Evolutionary conservation across 2,888 invertebrate species (phyloP).

Genomic region (Listrodromus nycthemerus): DNA sequence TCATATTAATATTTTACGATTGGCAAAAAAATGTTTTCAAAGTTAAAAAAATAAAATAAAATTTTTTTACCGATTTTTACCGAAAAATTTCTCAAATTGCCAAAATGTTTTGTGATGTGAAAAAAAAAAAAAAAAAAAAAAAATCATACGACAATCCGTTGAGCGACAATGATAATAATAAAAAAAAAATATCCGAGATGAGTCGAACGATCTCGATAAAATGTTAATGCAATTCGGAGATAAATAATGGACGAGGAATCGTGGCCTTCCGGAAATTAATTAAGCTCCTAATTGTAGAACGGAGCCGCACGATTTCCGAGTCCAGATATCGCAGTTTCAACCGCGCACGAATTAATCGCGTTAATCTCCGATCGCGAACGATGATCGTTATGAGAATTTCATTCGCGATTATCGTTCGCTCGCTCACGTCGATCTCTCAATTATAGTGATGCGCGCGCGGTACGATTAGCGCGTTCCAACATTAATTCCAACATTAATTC

Average conservation of each 20-base stretch:
- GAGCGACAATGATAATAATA: neutral
- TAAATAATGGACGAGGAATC: conserved; percentile 21
- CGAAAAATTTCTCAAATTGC: neutral
- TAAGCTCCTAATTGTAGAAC: conserved; percentile 17
- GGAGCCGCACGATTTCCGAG: neutral
- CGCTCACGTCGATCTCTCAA: neutral
- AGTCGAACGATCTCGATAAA: neutral
- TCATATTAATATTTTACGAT: neutral
- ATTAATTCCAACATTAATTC: neutral
- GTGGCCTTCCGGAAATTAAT: conserved; percentile 25
- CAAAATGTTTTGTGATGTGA: no score
- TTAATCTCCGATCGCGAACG: conserved; percentile 18
- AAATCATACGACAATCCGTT: neutral
- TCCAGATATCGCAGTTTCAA: neutral
- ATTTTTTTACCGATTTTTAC: no score
- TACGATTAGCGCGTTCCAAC: neutral
- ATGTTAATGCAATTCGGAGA: neutral
- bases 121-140: neutral
- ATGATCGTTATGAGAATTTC: conserved; percentile 3
- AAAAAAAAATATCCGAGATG: neutral
- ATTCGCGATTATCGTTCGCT: neutral
- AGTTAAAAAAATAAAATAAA: no score
- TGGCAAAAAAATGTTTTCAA: no score
- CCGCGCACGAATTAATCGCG: neutral
- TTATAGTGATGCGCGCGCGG: neutral